A percentile compares a stretch with the other conserved stretches of the same genome.
Conservation (phyloP, 2,797 vertebrate species). For the Lutjanus argentimaculatus region DNA sequence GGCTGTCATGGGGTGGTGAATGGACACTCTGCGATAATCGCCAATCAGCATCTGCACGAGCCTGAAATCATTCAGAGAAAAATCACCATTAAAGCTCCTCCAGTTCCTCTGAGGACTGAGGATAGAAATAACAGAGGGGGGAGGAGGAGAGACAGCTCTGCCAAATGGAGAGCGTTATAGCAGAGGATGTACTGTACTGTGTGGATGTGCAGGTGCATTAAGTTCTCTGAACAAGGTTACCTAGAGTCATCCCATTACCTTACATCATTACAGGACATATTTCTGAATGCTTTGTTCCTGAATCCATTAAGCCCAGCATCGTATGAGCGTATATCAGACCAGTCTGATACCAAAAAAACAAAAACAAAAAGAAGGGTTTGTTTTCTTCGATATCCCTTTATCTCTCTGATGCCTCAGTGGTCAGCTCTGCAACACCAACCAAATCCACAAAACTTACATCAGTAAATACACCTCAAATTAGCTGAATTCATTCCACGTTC, state of each 20-base stretch:
- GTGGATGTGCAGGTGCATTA: constrained; percentile 65
- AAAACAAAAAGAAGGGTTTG: background rate
- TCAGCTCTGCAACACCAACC: background rate
- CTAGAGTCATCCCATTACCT: constrained; percentile 57
- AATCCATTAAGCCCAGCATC: constrained; percentile 68
- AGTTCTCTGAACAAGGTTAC: constrained; percentile 62
- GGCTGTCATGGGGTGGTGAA: background rate
- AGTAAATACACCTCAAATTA: background rate
- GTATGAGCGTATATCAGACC: constrained; percentile 12
- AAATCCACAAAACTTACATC: background rate
- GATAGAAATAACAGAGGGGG: background rate
- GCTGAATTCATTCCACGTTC: background rate
- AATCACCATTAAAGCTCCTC: background rate
- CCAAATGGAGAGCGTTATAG: background rate
- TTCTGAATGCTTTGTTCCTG: constrained; percentile 62
- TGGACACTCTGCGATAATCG: background rate
- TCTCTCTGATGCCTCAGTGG: background rate
- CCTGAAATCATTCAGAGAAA: constrained; percentile 18
- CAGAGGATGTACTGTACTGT: constrained; percentile 18
- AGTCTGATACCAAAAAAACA: background rate
- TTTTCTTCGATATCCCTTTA: background rate
- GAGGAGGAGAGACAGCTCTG: constrained; percentile 7
- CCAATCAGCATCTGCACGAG: background rate
- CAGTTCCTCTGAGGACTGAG: constrained; percentile 6
- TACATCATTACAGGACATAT: constrained; percentile 49